Base-by-base conservation (phyloP, 2,888 invertebrate genomes). In the Machimus atricapillus region DNA sequence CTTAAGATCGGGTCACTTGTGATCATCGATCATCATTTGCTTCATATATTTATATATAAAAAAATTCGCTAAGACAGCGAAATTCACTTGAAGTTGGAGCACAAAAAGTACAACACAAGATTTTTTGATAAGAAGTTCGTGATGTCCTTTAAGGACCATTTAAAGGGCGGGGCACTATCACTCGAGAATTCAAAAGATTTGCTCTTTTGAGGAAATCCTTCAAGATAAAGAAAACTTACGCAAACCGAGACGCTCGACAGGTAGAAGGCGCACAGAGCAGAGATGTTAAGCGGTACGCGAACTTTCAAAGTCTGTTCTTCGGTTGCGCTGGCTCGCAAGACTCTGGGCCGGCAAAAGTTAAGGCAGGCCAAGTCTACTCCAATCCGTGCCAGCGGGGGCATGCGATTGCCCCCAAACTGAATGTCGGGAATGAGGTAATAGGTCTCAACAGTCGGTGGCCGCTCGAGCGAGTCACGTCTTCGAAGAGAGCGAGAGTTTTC, bases 281-380 rank as follows among this genome's bases (percentile, higher is more conserved):
- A 74, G 85, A 31, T 74, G 37, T 43, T 73, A 27, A 74, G 23
- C 85, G 85, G 74, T 66, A 74, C 74, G 74, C 85, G 85, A 74
- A 31, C 46, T 23, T 85, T 74, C 74, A 85, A 52, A 79, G 56
- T 56, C 85, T 85, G 85, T 85, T 85, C 85, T 85, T 74, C 85
- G 73, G 85, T 73, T 40, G 9, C 85, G 74, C 74, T 85, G 74
- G 85, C 43, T 85, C 85, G 85, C 74, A 43, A 85, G 74, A 85
- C 74, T 85, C 85, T 85, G 85, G 74, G 74, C 27, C 85, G 85
- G 85, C 85, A 74, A 85, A 73, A 85, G 85, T 85, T 85, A 74
- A 85, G 85, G 85, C 85, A 85, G 85, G 85, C 85, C 74, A 85
- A 74, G 74, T 85, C 74, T 85, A 74, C 85, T 85, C 85, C 85